phyloP scores from a whole-genome alignment of 2,888 invertebrate genomes.

The Nephrotoma guestfalica region DNA sequence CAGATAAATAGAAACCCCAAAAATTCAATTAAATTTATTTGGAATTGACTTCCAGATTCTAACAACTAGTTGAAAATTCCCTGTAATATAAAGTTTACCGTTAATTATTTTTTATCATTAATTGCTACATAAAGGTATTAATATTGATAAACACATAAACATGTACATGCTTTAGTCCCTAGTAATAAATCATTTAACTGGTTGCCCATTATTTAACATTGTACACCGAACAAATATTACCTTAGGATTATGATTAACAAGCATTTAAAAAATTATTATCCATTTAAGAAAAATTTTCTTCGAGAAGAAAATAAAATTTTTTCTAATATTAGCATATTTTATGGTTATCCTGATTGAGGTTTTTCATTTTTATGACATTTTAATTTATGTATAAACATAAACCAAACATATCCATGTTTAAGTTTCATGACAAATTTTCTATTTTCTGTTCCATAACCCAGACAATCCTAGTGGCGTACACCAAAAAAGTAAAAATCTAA shows the following conservation, averaged over 20 bases:
- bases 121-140: too few species aligned
- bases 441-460: neutral
- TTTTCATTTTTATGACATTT: neutral
- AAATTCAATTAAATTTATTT: too few species aligned
- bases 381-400: neutral
- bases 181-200: too few species aligned
- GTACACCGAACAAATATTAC: neutral
- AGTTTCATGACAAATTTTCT: neutral
- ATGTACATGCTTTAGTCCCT: too few species aligned
- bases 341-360: neutral
- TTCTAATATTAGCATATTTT: neutral
- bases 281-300: neutral
- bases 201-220: too few species aligned
- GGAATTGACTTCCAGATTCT: too few species aligned
- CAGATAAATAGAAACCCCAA: too few species aligned
- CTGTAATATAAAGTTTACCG: too few species aligned
- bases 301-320: neutral
- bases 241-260: neutral
- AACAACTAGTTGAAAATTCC: too few species aligned
- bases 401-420: neutral
- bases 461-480: neutral
- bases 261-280: neutral
- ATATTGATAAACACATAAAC: too few species aligned
- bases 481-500: neutral
- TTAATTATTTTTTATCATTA: too few species aligned